phyloP scores from a whole-genome alignment of 2,797 vertebrate genomes.

The Artibeus lituratus region DNA sequence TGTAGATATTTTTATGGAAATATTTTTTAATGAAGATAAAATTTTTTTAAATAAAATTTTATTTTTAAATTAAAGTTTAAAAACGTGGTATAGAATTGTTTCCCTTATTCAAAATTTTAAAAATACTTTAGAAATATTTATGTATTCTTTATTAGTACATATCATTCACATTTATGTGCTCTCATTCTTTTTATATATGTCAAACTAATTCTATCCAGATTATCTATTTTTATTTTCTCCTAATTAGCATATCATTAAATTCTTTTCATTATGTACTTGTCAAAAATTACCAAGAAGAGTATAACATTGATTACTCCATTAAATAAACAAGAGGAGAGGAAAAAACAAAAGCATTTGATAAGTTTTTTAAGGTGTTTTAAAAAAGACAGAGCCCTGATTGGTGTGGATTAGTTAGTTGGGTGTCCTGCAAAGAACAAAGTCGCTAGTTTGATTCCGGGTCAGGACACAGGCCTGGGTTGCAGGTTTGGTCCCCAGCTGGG shows the following conservation, averaged over 20 bases:
- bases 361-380: neutral
- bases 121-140: neutral
- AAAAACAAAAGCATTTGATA: neutral
- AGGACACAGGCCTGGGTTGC: neutral
- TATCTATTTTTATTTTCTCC: neutral
- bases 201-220: slow-evolving; percentile 9
- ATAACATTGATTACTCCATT: neutral
- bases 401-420: neutral
- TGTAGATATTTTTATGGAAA: neutral
- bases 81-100: neutral
- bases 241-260: neutral
- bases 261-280: slow-evolving; percentile 44
- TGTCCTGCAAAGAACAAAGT: neutral
- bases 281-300: slow-evolving; percentile 20
- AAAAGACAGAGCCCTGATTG: neutral
- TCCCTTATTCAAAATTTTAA: neutral
- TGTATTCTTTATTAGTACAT: slow-evolving; percentile 7
- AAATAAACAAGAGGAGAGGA: neutral
- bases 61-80: neutral
- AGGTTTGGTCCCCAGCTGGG: neutral
- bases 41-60: too few species aligned
- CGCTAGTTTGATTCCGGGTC: neutral
- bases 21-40: neutral
- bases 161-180: neutral
- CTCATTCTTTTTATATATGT: neutral